Evolutionary conservation across 2,113 vertebrate species (phyloP), one percentile per base, ranked within the genome.

Genomic region (Melanerpes formicivorus): DNA sequence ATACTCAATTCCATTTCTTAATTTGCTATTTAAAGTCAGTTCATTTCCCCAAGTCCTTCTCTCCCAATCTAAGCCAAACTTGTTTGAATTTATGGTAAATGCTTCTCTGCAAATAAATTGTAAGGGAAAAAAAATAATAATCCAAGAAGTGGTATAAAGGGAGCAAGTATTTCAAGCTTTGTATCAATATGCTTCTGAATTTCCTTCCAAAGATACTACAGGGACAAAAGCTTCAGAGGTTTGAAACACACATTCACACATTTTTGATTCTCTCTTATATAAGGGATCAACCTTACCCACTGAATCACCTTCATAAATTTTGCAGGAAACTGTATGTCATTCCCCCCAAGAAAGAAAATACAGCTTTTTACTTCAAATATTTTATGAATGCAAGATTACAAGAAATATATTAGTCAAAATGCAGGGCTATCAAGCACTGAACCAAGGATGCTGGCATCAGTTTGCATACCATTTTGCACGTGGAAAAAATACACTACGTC

Each of bases 371-470:
- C 97, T 97, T 97, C 90, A 96, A 95, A 94, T 95, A 95, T 88
- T 95, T 96, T 96, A 97, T 85, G 85, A 96, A 96, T 90, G 90
- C 92, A 95, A 81, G 88, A 93, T 96, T 96, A 97, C 95, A 96
- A 94, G 95, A 94, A 94, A 93, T 37, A 30, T 88, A 86, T 95
- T 90, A 91, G 84, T 96, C 86, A 93, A 96, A 94, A 96, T 87
- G 90, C 86, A 95, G 82, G 90, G 88, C 78, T 83, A 91, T 89
- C 90, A 94, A 96, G 84, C 93, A 96, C 89, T 97, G 88, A 97
- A 92, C 90, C 94, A 89, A 93, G 84, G 90, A 94, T 76, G 70
- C 19, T 95, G 95, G 75, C 93, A 95, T 93, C 95, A 95, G 85
- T 95, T 88, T 94, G 80, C 94, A 93, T 90, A 95, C 64, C 82